Evolutionary conservation across 2,113 vertebrate species (phyloP).

Genomic region (Zosterops hypoxanthus): DNA sequence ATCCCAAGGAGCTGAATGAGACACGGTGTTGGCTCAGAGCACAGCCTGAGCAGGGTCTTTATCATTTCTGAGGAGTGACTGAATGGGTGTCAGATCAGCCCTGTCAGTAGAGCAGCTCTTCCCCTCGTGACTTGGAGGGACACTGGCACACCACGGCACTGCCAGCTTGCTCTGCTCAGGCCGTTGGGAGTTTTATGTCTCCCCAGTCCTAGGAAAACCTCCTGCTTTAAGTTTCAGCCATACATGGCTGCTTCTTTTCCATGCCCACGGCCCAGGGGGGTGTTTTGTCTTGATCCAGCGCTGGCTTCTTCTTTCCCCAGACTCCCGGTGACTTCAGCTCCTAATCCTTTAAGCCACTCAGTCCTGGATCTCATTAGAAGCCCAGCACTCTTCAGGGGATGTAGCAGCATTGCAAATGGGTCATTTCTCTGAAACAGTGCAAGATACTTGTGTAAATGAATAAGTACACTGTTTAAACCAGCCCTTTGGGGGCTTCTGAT

Average conservation of each 20-base stretch:
- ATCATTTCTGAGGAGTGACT: neutral
- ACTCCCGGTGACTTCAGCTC: neutral
- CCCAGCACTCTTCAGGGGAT: neutral
- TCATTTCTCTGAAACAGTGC: neutral
- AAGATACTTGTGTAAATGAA: neutral
- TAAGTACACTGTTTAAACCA: neutral
- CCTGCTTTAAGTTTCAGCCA: neutral
- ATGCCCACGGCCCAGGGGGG: neutral
- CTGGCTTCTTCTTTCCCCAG: neutral
- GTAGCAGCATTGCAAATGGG: neutral
- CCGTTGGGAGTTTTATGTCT: neutral
- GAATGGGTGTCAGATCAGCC: neutral
- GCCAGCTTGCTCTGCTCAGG: accelerated
- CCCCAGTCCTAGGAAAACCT: neutral
- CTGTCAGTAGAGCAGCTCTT: neutral
- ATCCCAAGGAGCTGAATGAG: neutral
- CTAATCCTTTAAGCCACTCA: slow-evolving; percentile 48
- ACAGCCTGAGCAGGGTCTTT: neutral
- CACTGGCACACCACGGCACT: accelerated
- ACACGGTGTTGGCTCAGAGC: neutral
- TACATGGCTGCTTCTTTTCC: neutral
- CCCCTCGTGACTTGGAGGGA: accelerated
- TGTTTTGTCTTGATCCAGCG: neutral
- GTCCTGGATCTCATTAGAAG: slow-evolving; percentile 22
- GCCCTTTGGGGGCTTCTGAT: neutral